Conservation (phyloP, 1,140 invertebrate genomes). For the Ylistrum balloti region DNA sequence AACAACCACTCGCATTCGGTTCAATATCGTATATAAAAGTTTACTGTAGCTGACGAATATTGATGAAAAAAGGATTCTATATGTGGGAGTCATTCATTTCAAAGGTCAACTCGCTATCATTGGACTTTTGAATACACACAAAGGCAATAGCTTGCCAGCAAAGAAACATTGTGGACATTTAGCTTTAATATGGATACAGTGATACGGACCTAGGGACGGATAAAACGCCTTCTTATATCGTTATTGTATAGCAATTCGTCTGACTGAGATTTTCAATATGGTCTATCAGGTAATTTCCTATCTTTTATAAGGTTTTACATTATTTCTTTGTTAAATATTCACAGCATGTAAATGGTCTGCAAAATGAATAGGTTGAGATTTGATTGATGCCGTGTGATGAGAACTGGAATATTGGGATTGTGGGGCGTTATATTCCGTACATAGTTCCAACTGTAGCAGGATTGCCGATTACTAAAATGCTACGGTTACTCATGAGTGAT, state of each 20-base stretch:
- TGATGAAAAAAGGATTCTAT: neutral
- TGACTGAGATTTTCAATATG: neutral
- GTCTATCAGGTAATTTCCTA: slow-evolving; percentile 10
- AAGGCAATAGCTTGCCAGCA: too few relatives aligned
- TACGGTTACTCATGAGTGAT: too few relatives aligned
- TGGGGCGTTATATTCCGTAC: too few relatives aligned
- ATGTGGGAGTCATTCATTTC: slow-evolving; percentile 10
- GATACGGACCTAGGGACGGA: neutral
- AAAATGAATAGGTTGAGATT: neutral
- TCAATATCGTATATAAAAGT: neutral
- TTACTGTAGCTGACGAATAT: neutral
- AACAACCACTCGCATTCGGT: neutral
- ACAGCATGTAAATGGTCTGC: neutral
- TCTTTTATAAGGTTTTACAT: neutral
- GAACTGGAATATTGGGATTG: too few relatives aligned
- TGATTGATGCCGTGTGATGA: neutral
- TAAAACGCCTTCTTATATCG: neutral
- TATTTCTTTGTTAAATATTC: neutral
- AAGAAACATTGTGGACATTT: neutral
- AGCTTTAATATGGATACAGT: neutral
- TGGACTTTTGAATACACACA: neutral
- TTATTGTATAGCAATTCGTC: neutral
- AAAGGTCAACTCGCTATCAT: neutral
- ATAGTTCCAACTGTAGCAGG: too few relatives aligned
- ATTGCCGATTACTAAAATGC: too few relatives aligned